These are phyloP conservation scores for Scrobipalpa costella DNA, from an alignment of 2,888 invertebrate species.

Conservation along the genomic window DNA sequence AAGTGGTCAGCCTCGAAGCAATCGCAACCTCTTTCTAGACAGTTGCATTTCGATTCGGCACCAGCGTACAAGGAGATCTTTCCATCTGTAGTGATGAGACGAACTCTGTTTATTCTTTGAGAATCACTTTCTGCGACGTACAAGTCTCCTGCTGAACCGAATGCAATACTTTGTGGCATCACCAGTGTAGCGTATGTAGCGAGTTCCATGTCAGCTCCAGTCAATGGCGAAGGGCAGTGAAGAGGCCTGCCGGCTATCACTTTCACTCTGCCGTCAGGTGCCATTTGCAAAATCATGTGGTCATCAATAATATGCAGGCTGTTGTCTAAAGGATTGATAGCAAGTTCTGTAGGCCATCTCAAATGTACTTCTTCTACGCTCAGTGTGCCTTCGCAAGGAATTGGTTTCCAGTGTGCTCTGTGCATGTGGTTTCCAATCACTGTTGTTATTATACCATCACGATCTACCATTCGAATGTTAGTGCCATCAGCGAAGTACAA, in stretches of 20 bases:
- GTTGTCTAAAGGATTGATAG: slow-evolving; percentile 96
- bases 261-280: slow-evolving; percentile 93
- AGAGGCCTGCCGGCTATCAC: slow-evolving; percentile 96
- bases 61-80: slow-evolving; percentile 96
- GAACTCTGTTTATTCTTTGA: slow-evolving; percentile 94
- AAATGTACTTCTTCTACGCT: slow-evolving; percentile 96
- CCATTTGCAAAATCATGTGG: slow-evolving; percentile 96
- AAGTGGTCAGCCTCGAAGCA: slow-evolving; percentile 96
- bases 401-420: slow-evolving; percentile 95
- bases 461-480: slow-evolving; percentile 95
- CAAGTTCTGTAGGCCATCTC: slow-evolving; percentile 97
- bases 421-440: slow-evolving; percentile 96
- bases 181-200: slow-evolving; percentile 95
- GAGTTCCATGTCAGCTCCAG: slow-evolving; percentile 90
- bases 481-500: slow-evolving; percentile 98
- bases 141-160: slow-evolving; percentile 94
- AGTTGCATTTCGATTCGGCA: slow-evolving; percentile 96
- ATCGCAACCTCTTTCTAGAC: slow-evolving; percentile 93
- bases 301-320: slow-evolving; percentile 97
- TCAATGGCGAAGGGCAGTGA: slow-evolving; percentile 92
- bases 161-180: slow-evolving; percentile 96
- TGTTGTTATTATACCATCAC: slow-evolving; percentile 95
- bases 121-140: slow-evolving; percentile 98
- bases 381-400: slow-evolving; percentile 94
- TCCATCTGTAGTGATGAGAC: slow-evolving; percentile 96